A percentile compares a stretch with the other conserved stretches of the same genome.
These are phyloP conservation scores for Acanthosepion pharaonis DNA, from an alignment of 2,888 invertebrate species.

Conservation along the genomic window DNA sequence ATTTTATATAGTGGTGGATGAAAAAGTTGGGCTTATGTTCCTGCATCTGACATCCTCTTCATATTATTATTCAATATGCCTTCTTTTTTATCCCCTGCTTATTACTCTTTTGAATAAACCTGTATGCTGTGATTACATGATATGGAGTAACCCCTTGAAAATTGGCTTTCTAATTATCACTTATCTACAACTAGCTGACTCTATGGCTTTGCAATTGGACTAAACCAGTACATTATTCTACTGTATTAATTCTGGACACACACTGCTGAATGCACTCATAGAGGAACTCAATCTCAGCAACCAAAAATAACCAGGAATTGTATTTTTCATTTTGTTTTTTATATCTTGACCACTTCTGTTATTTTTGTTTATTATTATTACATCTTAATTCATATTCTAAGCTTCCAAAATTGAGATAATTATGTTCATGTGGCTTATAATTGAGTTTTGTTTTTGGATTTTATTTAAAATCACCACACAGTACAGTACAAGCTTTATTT, in stretches of 20 bases:
- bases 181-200: background rate
- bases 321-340: background rate
- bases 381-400: background rate
- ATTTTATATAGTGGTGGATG: background rate
- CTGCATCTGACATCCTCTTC: conserved; percentile 33
- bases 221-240: background rate
- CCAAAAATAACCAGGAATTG: background rate
- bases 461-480: background rate
- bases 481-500: background rate
- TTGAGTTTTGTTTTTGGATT: no score
- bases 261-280: background rate
- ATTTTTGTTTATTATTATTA: background rate
- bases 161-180: conserved; percentile 5
- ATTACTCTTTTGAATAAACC: background rate
- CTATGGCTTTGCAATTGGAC: background rate
- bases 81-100: background rate
- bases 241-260: conserved; percentile 17
- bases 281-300: background rate
- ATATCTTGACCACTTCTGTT: background rate
- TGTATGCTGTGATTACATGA: background rate
- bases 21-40: background rate
- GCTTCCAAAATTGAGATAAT: background rate
- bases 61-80: background rate
- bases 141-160: background rate
- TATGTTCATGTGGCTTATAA: background rate